Conservation (phyloP, 2,888 invertebrate species). For the Abrostola tripartita region DNA sequence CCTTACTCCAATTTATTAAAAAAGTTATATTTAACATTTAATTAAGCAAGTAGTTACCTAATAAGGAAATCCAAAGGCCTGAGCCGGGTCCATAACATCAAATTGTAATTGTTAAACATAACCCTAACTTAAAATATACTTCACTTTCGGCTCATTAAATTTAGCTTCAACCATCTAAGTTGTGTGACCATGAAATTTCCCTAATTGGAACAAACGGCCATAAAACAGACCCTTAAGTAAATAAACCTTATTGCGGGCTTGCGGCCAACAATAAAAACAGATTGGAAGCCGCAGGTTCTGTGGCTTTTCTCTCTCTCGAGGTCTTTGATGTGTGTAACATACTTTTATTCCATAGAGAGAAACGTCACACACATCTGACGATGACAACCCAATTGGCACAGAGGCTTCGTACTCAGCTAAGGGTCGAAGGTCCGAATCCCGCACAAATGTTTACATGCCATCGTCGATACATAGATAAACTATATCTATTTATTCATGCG, state of each 20-base stretch:
- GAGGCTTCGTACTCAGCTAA: background rate
- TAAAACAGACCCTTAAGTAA: conserved; percentile 47
- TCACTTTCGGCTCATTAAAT: conserved; percentile 15
- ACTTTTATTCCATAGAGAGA: background rate
- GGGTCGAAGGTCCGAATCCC: too few relatives aligned
- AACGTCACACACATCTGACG: conserved; percentile 4
- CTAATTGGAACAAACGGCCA: conserved; percentile 41
- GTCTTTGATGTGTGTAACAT: conserved; percentile 5
- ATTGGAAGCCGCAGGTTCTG: conserved; percentile 35
- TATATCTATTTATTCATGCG: too few relatives aligned
- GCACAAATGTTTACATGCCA: too few relatives aligned
- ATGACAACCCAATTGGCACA: background rate
- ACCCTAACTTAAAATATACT: background rate
- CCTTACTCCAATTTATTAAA: too few relatives aligned
- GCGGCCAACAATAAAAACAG: conserved; percentile 43
- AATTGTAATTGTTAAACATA: background rate
- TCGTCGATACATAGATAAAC: too few relatives aligned
- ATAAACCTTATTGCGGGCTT: conserved; percentile 41
- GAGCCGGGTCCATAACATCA: background rate
- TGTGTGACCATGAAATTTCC: conserved; percentile 27
- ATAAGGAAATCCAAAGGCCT: too few relatives aligned
- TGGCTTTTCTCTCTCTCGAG: conserved; percentile 6
- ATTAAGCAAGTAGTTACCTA: too few relatives aligned
- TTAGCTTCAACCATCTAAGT: conserved; percentile 13
- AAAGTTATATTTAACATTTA: too few relatives aligned